Evolutionary conservation across 2,797 vertebrate genomes (phyloP).

Genomic region (Masticophis lateralis): DNA sequence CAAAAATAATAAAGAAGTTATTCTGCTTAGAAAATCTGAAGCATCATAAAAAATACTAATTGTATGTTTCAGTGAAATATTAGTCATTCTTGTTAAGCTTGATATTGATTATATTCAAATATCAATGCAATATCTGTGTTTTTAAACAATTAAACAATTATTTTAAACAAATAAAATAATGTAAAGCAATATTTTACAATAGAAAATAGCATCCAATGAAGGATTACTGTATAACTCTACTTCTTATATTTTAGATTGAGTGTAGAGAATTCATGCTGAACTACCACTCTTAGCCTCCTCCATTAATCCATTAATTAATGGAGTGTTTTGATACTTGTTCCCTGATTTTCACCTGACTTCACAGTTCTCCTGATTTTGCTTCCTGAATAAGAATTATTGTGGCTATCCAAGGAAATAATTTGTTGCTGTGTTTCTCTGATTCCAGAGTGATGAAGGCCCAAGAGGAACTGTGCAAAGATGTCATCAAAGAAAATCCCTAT

Average conservation of each 20-base stretch:
- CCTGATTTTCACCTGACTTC: background rate
- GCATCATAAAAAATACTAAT: background rate
- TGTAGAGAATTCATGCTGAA: background rate
- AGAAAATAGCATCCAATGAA: background rate
- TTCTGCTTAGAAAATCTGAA: background rate
- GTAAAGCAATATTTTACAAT: background rate
- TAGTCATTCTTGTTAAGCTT: background rate
- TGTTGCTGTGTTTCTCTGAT: constrained; percentile 25
- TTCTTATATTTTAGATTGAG: background rate
- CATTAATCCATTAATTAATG: background rate
- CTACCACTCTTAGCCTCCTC: background rate
- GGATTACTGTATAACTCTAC: background rate
- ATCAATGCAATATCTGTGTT: background rate
- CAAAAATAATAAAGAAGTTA: background rate
- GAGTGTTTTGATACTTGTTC: background rate
- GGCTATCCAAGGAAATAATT: background rate
- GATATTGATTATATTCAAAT: background rate
- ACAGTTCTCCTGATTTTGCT: background rate
- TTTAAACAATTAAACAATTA: background rate
- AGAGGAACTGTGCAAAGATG: constrained; percentile 24
- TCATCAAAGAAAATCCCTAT: constrained; percentile 13
- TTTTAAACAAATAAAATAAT: too few species aligned
- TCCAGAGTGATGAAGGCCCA: constrained; percentile 50
- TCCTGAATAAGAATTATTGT: background rate
- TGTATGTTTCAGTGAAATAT: background rate